Evolutionary conservation across 2,888 invertebrate species (phyloP).

Genomic region (Smittia aterrima): DNA sequence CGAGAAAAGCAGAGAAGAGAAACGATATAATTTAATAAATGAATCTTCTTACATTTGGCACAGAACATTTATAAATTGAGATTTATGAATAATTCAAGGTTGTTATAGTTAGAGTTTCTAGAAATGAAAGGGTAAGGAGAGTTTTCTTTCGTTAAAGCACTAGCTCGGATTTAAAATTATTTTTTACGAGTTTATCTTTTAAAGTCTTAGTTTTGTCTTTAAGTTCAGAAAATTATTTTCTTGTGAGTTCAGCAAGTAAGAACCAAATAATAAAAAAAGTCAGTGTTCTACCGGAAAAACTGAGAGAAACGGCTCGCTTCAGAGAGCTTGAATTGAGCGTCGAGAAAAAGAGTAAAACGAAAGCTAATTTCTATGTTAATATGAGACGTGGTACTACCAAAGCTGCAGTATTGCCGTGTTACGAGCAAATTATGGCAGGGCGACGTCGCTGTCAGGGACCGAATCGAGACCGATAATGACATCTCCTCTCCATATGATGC

Average conservation of each 20-base stretch:
- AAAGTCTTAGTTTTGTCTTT: background rate
- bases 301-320: background rate
- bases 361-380: background rate
- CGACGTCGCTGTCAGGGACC: conserved; percentile 48
- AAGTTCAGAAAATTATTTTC: background rate
- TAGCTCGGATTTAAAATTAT: no score
- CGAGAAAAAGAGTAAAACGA: background rate
- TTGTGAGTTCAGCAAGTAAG: background rate
- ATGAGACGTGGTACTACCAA: conserved; percentile 70
- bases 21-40: conserved; percentile 21
- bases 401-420: conserved; percentile 92
- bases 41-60: conserved; percentile 1
- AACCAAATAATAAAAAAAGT: background rate
- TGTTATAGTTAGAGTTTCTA: background rate
- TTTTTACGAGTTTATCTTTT: no score
- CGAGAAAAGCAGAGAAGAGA: background rate
- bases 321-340: background rate
- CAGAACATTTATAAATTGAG: background rate
- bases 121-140: no score
- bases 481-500: conserved; percentile 75
- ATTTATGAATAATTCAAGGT: background rate
- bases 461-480: conserved; percentile 55
- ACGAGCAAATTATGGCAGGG: conserved; percentile 65
- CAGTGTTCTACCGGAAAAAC: background rate
- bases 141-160: no score